phyloP scores from a whole-genome alignment of 2,113 vertebrate species.

The Antechinus stuartii region DNA sequence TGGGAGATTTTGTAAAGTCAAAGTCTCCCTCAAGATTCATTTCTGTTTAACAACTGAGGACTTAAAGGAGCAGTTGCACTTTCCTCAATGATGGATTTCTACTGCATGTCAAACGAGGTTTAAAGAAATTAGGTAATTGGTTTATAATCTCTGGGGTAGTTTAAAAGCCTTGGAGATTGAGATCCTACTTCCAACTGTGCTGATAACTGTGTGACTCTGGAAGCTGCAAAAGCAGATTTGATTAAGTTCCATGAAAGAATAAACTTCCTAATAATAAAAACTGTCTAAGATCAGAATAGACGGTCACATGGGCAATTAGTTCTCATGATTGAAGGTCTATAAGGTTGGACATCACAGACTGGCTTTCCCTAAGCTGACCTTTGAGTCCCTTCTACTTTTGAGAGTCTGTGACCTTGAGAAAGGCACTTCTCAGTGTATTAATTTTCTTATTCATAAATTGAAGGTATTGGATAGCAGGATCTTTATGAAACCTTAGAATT shows the following conservation, averaged over 20 bases:
- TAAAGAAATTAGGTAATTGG: background rate
- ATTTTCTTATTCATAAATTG: background rate
- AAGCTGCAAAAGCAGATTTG: background rate
- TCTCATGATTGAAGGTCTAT: background rate
- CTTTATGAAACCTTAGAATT: background rate
- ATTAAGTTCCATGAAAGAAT: background rate
- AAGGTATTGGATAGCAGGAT: background rate
- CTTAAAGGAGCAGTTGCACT: background rate
- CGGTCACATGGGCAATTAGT: background rate
- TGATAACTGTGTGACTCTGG: background rate
- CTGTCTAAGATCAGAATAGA: background rate
- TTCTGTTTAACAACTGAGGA: background rate
- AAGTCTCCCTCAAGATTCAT: background rate
- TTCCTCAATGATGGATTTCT: background rate
- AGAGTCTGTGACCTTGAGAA: background rate
- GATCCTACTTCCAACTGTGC: background rate
- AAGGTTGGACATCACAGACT: background rate
- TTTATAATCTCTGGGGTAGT: background rate
- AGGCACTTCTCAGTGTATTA: background rate
- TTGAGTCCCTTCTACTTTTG: background rate
- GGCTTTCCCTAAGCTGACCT: background rate
- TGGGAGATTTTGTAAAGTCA: background rate
- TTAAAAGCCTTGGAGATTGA: background rate
- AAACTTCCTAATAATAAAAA: background rate
- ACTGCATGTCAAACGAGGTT: background rate